A percentile compares a stretch with the other conserved stretches of the same genome.
Conservation (phyloP, 2,797 vertebrate species). For the Muscicapa comitata region DNA sequence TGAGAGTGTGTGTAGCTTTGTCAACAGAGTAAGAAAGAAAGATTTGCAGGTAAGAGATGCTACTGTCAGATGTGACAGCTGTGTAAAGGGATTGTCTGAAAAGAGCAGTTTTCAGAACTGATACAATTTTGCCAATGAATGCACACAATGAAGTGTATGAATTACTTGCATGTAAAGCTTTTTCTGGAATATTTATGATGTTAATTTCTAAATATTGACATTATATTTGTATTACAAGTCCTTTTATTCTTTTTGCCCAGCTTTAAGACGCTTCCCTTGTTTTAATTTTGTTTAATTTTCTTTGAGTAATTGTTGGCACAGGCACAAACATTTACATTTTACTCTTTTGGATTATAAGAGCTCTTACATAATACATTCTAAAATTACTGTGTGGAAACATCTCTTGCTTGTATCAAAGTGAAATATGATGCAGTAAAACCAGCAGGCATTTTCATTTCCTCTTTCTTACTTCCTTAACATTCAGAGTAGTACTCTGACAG, state of each 20-base stretch:
- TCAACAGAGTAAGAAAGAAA: neutral
- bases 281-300: neutral
- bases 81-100: neutral
- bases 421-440: neutral
- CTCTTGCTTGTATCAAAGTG: neutral
- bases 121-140: neutral
- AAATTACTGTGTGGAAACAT: conserved; percentile 37
- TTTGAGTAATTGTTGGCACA: neutral
- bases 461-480: neutral
- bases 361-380: neutral
- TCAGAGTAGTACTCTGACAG: neutral
- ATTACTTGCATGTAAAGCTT: neutral
- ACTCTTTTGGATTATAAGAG: neutral
- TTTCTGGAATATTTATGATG: neutral
- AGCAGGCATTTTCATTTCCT: conserved; percentile 13
- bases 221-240: neutral
- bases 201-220: neutral
- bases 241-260: neutral
- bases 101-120: neutral
- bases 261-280: neutral
- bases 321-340: neutral
- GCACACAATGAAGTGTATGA: neutral
- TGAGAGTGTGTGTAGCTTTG: neutral
- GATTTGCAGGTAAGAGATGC: conserved; percentile 13
- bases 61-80: neutral